Base-by-base conservation (phyloP, 2,888 invertebrate species). In the Melanotus villosus region DNA sequence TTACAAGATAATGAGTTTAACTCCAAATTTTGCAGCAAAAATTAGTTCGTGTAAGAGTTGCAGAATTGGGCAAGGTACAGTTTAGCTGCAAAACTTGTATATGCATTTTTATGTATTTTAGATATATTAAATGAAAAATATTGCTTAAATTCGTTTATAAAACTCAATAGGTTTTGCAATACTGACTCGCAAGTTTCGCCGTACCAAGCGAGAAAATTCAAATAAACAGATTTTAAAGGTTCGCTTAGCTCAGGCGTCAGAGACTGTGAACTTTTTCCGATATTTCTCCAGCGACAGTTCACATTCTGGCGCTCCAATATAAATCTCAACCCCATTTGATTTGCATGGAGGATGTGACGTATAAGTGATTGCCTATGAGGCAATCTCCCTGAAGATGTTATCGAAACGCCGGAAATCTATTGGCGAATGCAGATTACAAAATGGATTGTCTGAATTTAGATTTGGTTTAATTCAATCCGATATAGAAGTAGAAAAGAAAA, bases 291-390 rank as follows among this genome's bases (percentile, higher is more conserved):
- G 54, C 41, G 43, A 52, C 23, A 23, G 26, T 26, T 62, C 67
- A 83, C 81, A 73, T 76, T 80, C 81, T 82, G 76, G 77, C 69
- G 60, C 67, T 18, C 43, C 68, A 78, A 83, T 84, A 81, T 81
- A 79, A 79, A 80, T 80, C 80, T 76, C 79, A 76, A 78, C 80
- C 79, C 82, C 82, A 78, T 84, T 84, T 83, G 82, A 84, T 84
- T 84, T 84, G 84, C 84, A 84, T 84, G 82, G 83, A 82, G 83
- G 82, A 84, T 79, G 84, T 83, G 83, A 83, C 83, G 82, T 82
- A 80, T 82, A 82, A 82, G 82, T 79, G 84, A 83, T 84, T 82
- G 82, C 81, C 82, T 81, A 82, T 82, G 77, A 73, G 73, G 74
- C 75, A 75, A 77, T 77, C 82, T 83, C 80, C 79, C 78, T 72